A percentile compares a stretch with the other conserved stretches of the same genome.
phyloP scores from a whole-genome alignment of 2,888 invertebrate species.

The Acronicta psi region DNA sequence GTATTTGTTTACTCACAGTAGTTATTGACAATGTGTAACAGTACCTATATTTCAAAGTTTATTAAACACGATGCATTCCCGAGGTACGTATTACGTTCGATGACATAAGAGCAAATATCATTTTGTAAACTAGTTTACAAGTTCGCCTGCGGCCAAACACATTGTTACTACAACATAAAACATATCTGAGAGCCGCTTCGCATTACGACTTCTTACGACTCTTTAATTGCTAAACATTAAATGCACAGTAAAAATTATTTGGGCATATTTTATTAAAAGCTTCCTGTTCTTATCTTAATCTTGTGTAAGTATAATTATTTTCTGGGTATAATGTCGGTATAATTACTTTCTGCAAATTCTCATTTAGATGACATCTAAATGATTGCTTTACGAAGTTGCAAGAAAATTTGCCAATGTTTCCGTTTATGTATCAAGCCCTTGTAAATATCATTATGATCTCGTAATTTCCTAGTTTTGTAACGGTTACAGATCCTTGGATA shows the following conservation, averaged over 20 bases:
- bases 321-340: no score
- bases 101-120: conserved; percentile 53
- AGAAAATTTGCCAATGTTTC: not conserved
- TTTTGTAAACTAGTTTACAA: conserved; percentile 46
- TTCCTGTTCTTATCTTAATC: conserved; percentile 3
- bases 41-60: conserved; percentile 45
- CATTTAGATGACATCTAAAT: not conserved
- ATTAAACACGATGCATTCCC: conserved; percentile 47
- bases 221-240: conserved; percentile 15
- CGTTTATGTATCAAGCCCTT: conserved; percentile 3
- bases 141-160: conserved; percentile 36
- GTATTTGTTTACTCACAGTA: conserved; percentile 7
- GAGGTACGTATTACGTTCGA: conserved; percentile 41
- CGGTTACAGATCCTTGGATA: conserved; percentile 59
- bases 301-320: no score
- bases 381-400: not conserved
- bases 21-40: conserved; percentile 33
- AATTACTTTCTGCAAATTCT: no score
- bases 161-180: conserved; percentile 39
- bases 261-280: conserved; percentile 9
- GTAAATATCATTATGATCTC: conserved; percentile 7
- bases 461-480: conserved; percentile 49
- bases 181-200: conserved; percentile 16
- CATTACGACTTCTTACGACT: conserved; percentile 2
- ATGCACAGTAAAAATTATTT: conserved; percentile 14